Percentiles rank a stretch among this genome's conserved stretches.
Conservation (phyloP, 2,888 invertebrate species). For the Nemurella pictetii region DNA sequence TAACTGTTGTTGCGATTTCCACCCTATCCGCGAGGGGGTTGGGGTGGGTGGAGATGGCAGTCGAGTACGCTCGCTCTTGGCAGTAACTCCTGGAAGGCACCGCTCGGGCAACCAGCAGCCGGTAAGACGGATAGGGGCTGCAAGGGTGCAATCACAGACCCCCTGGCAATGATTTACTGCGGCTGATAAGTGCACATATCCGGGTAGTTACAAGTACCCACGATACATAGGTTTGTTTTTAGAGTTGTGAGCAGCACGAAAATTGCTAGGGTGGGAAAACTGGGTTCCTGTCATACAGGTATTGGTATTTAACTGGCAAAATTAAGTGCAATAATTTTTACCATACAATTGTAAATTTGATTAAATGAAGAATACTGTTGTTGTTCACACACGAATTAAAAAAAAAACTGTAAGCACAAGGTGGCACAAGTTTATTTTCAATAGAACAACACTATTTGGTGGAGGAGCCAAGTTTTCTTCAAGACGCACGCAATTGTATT, state of each 20-base stretch:
- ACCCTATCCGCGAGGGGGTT: background rate
- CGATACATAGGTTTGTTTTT: too few species aligned
- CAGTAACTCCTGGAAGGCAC: background rate
- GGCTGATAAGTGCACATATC: conserved; percentile 25
- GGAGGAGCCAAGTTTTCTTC: background rate
- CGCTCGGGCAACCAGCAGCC: background rate
- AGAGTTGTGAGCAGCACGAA: too few species aligned
- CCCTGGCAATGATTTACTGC: conserved; percentile 12
- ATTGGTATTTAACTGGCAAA: too few species aligned
- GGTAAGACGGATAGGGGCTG: background rate
- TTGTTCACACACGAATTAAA: too few species aligned
- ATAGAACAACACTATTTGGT: background rate
- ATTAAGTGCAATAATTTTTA: too few species aligned
- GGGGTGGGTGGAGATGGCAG: background rate
- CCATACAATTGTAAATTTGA: too few species aligned
- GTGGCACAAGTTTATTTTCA: too few species aligned
- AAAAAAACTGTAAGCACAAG: too few species aligned
- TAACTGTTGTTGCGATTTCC: conserved; percentile 22
- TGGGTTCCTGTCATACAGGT: too few species aligned
- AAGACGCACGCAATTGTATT: background rate
- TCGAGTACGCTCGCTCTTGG: background rate
- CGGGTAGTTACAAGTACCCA: background rate
- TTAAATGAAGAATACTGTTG: too few species aligned
- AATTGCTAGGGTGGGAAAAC: too few species aligned
- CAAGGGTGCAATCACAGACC: background rate